phyloP scores from a whole-genome alignment of 1,140 invertebrate genomes.

The Holotrichia oblita region DNA sequence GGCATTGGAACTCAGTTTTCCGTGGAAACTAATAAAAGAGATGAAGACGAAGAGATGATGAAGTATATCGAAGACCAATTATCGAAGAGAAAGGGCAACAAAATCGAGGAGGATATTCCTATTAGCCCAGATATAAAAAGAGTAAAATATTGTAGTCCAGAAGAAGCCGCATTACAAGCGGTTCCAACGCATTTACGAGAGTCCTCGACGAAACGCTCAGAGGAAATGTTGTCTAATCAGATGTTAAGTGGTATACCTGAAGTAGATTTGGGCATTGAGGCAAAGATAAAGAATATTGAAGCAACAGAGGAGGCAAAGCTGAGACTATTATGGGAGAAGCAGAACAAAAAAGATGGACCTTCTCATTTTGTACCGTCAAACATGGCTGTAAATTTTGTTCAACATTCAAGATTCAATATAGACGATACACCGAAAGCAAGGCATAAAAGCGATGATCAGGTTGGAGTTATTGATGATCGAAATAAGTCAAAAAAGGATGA shows the following conservation, averaged over 20 bases:
- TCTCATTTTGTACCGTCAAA: slow-evolving; percentile 97
- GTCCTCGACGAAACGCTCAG: slow-evolving; percentile 71
- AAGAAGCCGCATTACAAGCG: slow-evolving; percentile 85
- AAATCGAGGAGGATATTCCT: slow-evolving; percentile 57
- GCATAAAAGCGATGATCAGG: slow-evolving; percentile 64
- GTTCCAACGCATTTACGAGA: slow-evolving; percentile 88
- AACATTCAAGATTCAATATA: slow-evolving; percentile 93
- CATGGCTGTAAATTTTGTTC: slow-evolving; percentile 97
- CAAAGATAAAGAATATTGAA: slow-evolving; percentile 98
- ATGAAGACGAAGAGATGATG: slow-evolving; percentile 99
- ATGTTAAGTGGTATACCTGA: slow-evolving; percentile 99
- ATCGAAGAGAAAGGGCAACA: slow-evolving; percentile 83
- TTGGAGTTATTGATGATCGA: slow-evolving; percentile 63
- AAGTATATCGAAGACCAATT: slow-evolving; percentile 97
- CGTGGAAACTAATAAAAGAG: slow-evolving; percentile 96
- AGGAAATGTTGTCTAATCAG: slow-evolving; percentile 99
- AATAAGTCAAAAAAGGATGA: slow-evolving; percentile 78
- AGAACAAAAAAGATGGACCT: slow-evolving; percentile 92
- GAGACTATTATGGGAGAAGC: slow-evolving; percentile 85
- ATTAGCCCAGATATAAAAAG: slow-evolving; percentile 61
- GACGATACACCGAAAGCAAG: slow-evolving; percentile 72
- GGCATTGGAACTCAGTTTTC: slow-evolving; percentile 97
- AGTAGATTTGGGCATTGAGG: slow-evolving; percentile 98
- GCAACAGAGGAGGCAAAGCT: slow-evolving; percentile 97
- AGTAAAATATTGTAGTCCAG: slow-evolving; percentile 81